Evolutionary conservation across 2,888 invertebrate species (phyloP), one percentile per base, ranked within the genome.

Genomic region (Cerceris ruficornis): DNA sequence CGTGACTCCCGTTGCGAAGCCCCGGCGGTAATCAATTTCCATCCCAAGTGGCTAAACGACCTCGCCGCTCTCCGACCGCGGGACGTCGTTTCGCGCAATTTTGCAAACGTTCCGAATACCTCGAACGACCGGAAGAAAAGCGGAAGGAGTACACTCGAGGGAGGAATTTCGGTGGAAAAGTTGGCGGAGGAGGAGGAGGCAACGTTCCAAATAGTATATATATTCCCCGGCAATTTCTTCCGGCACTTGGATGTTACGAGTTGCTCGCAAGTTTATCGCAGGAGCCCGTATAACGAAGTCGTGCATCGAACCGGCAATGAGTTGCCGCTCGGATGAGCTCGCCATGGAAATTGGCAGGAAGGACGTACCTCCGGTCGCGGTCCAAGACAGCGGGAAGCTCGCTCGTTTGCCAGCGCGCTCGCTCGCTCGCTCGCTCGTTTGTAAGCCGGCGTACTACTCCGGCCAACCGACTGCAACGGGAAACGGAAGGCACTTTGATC

Each of bases 401-500:
- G 28, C 14, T 43, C 14, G 7, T 13, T 13, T 14, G 59, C 28
- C 11, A 70, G 28, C 57, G 39, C n/a, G 42, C 28, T 13, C 17
- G 39, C 42, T 8, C 50, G 71, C 55, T 66, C 39, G 62, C 49
- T 50, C 57, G 11, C 50, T 39, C 62, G 49, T 50, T 50, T 62
- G 39, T 62, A 43, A 62, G 67, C 43, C 55, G 17, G 46, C 14
- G 52, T 28, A 28, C 28, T 28, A 28, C 28, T 4, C 1, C 28
- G 28, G 28, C 42, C 68, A 72, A 52, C 52, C 58, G 64, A 59
- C 54, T 15, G 52, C 43, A 59, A 58, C 62, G 58, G 75, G 67
- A 50, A 69, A 49, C 49, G 60, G 52, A 43, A 60, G 55, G 14
- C 17, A 42, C 88, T 88, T 88, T 88, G 86, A 87, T 88, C 85